Base-by-base conservation (phyloP, 2,888 invertebrate genomes). In the Tenthredo notha region DNA sequence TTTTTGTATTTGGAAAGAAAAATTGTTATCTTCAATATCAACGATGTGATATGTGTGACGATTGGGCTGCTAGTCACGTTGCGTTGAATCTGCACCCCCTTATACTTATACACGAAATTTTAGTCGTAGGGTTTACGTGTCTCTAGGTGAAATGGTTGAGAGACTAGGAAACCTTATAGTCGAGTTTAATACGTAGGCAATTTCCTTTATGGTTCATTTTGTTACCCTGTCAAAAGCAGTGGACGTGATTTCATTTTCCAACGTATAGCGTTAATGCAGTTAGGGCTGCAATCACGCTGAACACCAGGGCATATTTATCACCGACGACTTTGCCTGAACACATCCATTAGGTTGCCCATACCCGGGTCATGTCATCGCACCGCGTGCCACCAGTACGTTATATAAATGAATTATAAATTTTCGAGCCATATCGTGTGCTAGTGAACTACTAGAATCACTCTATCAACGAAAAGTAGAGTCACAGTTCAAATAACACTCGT, bases 261-360 rank as follows among this genome's bases (percentile, higher is more conserved):
- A 40, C 80, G n/a, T n/a, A n/a, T n/a, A 65, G 61, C 80, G 80
- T 80, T 80, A 80, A 80, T 65, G 80, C 80, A 80, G 61, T 80
- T 80, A 80, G 61, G 67, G 21, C 40, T 80, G 80, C 80, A 80
- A 80, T 80, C 80, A 80, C 80, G 80, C 37, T 25, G 80, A 80
- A 80, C 61, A 80, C 80, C 40, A 65, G 37, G 37, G 61, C 58
- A 37, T 47, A 80, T 80, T 65, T 80, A 80, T 80, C 58, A 80
- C 80, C 61, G 80, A 61, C 80, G 58, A 65, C 40, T 80, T 80
- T 12, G 50, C 77, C 77, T 29, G 80, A 80, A 61, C 80, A 80
- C 65, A 58, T 80, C 61, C 80, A 80, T 80, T 80, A 61, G 37
- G 43, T 61, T 33, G 61, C 33, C 77, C 29, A 75, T n/a, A 75